Conservation (phyloP, 2,888 invertebrate species). For the Epinotia demarniana region DNA sequence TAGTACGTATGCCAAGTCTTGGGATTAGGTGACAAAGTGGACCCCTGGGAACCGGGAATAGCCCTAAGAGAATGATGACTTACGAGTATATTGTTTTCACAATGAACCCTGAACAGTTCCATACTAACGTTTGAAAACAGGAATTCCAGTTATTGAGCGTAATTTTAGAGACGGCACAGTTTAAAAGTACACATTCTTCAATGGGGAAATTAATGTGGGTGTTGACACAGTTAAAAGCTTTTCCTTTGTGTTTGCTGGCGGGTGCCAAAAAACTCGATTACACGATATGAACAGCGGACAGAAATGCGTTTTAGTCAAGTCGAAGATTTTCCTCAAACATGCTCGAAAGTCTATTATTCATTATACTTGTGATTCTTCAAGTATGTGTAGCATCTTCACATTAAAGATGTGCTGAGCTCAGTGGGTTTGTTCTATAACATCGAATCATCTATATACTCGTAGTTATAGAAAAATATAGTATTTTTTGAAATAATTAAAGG, state of each 20-base stretch:
- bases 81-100: background rate
- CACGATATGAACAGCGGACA: background rate
- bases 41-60: no score
- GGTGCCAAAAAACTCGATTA: slow-evolving; percentile 22
- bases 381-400: no score
- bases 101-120: background rate
- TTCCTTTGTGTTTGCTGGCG: slow-evolving; percentile 21
- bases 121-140: background rate
- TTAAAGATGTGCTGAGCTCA: no score
- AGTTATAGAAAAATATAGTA: no score
- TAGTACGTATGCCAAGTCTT: no score
- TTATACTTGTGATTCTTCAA: no score
- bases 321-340: background rate
- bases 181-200: slow-evolving; percentile 18
- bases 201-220: slow-evolving; percentile 19
- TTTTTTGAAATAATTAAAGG: no score
- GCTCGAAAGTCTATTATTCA: background rate
- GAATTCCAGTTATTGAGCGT: background rate
- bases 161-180: slow-evolving; percentile 4
- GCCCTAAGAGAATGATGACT: no score
- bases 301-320: background rate
- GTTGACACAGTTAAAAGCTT: slow-evolving; percentile 40
- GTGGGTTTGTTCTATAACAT: no score
- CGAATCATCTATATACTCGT: no score
- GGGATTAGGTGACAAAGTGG: no score